Conservation (phyloP, 2,113 vertebrate species). For the Nothoprocta pentlandii region DNA sequence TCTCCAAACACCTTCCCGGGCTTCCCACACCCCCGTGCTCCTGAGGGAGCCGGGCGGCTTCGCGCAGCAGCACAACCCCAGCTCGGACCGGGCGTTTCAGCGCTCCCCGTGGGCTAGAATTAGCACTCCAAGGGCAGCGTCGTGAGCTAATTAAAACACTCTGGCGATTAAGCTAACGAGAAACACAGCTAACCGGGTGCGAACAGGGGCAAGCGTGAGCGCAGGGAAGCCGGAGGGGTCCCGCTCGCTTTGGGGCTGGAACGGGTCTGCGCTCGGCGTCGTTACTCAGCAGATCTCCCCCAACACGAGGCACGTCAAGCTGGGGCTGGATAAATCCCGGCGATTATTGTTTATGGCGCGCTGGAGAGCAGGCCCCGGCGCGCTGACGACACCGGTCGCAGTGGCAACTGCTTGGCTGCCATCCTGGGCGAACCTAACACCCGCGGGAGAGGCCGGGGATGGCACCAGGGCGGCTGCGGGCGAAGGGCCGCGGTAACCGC, state of each 20-base stretch:
- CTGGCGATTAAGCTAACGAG: neutral
- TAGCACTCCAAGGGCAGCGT: neutral
- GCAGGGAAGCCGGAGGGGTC: neutral
- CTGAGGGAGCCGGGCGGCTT: too few relatives aligned
- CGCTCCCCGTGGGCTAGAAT: neutral
- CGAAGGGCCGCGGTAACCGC: neutral
- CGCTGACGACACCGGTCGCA: conserved; percentile 54
- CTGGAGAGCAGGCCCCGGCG: conserved; percentile 15
- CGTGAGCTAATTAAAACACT: neutral
- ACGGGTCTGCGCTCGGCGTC: neutral
- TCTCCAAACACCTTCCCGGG: neutral
- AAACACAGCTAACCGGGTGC: neutral
- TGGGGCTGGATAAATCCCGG: neutral
- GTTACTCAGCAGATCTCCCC: neutral
- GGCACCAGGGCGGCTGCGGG: neutral
- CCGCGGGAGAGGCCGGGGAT: neutral
- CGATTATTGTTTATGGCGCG: neutral
- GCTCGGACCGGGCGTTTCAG: neutral
- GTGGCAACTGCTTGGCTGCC: conserved; percentile 57
- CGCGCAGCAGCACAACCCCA: neutral
- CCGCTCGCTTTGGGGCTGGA: neutral
- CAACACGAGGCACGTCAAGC: neutral
- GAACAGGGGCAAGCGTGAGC: neutral
- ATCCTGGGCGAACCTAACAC: conserved; percentile 66
- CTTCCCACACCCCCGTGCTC: too few relatives aligned